Conservation (phyloP, 2,113 vertebrate genomes). For the Peromyscus leucopus region DNA sequence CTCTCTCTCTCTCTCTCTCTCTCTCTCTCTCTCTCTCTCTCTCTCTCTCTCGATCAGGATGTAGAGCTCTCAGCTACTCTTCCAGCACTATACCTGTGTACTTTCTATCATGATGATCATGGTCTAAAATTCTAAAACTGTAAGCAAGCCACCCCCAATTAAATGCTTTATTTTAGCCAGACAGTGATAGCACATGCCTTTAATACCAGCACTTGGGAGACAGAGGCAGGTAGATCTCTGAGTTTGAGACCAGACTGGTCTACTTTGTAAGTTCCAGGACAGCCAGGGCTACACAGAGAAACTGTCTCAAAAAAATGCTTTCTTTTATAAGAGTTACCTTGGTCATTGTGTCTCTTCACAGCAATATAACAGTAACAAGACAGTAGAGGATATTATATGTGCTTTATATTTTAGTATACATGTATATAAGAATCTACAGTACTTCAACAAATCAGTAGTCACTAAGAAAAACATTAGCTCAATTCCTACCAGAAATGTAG, state of each 20-base stretch:
- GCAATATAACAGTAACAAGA: not conserved
- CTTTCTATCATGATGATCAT: not conserved
- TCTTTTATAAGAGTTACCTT: not conserved
- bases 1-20: not conserved
- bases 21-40: not conserved
- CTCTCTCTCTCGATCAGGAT: not conserved
- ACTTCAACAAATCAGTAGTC: not conserved
- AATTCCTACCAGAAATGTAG: slow-evolving; percentile 32
- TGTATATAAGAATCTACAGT: not conserved
- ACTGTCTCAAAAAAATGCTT: not conserved
- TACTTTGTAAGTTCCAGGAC: not conserved
- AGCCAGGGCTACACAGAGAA: not conserved
- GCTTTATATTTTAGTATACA: slow-evolving; percentile 9
- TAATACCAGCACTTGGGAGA: not conserved
- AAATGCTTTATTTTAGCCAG: not conserved
- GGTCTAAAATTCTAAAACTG: not conserved
- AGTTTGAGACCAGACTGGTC: not conserved
- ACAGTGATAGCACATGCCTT: not conserved
- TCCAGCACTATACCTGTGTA: not conserved
- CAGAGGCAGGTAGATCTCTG: not conserved
- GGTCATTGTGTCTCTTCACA: not conserved
- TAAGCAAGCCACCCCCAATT: not conserved
- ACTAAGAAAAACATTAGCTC: slow-evolving; percentile 29
- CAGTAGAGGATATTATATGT: not conserved
- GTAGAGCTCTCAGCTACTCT: not conserved